phyloP scores from a whole-genome alignment of 2,888 invertebrate species.

The Epistrophe eligans region DNA sequence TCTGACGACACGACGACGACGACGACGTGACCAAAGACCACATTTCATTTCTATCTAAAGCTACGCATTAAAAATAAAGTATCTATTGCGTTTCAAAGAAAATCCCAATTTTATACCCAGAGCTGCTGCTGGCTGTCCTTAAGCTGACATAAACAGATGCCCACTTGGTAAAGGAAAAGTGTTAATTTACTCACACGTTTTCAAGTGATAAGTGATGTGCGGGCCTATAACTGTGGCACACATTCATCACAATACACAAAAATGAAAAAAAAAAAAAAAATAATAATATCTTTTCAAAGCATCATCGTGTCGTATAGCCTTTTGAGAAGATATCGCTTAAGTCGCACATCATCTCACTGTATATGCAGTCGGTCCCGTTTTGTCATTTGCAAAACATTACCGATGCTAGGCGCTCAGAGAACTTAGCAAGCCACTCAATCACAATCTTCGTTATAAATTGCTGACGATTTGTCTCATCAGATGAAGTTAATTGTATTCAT shows the following conservation, averaged over 20 bases:
- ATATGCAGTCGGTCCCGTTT: slow-evolving; percentile 4
- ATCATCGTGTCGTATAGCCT: slow-evolving; percentile 9
- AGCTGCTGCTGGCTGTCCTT: slow-evolving; percentile 16
- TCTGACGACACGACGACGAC: slow-evolving; percentile 22
- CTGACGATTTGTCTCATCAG: slow-evolving; percentile 71
- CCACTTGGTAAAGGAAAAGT: slow-evolving; percentile 52
- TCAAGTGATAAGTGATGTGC: slow-evolving; percentile 32
- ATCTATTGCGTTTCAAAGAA: slow-evolving; percentile 51
- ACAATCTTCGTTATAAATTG: slow-evolving; percentile 64
- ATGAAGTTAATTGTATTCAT: slow-evolving; percentile 66
- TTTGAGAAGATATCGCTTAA: slow-evolving; percentile 41
- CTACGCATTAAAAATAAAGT: not conserved
- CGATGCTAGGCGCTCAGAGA: not conserved
- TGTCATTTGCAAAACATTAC: not conserved
- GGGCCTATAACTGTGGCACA: slow-evolving; percentile 17
- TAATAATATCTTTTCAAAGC: slow-evolving; percentile 43
- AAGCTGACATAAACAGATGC: slow-evolving; percentile 61
- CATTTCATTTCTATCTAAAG: slow-evolving; percentile 35
- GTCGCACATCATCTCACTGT: slow-evolving; percentile 30
- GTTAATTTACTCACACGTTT: slow-evolving; percentile 63
- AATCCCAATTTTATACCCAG: slow-evolving; percentile 9
- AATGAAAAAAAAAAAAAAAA: too few species aligned
- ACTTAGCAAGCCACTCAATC: slow-evolving; percentile 28
- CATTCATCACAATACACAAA: slow-evolving; percentile 45
- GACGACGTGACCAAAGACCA: not conserved